A percentile compares a stretch with the other conserved stretches of the same genome.
Evolutionary conservation across 2,113 vertebrate genomes (phyloP).

Genomic region (Vanacampus margaritifer): DNA sequence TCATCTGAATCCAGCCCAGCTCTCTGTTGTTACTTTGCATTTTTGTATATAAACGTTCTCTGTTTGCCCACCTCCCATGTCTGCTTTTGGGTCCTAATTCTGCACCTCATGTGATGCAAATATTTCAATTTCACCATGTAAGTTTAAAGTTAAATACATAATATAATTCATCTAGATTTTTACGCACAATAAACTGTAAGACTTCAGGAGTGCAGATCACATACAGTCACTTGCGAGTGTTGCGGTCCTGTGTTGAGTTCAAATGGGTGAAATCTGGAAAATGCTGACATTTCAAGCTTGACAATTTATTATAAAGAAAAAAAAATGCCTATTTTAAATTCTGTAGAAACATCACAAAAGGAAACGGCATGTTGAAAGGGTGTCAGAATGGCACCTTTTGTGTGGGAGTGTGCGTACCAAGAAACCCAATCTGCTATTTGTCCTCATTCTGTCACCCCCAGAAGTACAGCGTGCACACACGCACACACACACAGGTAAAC

Average conservation of each 20-base stretch:
- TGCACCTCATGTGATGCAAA: neutral
- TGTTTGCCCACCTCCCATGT: too few relatives aligned
- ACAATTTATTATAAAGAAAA: neutral
- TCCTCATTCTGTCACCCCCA: conserved; percentile 60
- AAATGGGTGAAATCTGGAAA: neutral
- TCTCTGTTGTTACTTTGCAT: too few relatives aligned
- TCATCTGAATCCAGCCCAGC: too few relatives aligned
- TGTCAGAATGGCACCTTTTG: neutral
- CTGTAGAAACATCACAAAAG: neutral
- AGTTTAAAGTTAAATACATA: neutral
- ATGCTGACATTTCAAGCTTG: neutral
- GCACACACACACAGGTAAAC: neutral
- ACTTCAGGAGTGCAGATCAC: too few relatives aligned
- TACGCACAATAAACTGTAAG: too few relatives aligned
- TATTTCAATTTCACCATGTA: neutral
- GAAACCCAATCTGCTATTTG: conserved; percentile 52
- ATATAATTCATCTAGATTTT: too few relatives aligned
- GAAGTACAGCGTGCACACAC: conserved; percentile 14
- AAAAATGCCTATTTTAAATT: neutral
- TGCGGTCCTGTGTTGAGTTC: too few relatives aligned
- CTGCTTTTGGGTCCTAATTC: too few relatives aligned
- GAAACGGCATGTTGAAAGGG: neutral
- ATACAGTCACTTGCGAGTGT: too few relatives aligned
- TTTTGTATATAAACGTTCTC: too few relatives aligned
- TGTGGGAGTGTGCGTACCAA: conserved; percentile 25